Percentiles rank a stretch among this genome's conserved stretches.
Conservation (phyloP, 2,113 vertebrate genomes). For the Catagonus wagneri region DNA sequence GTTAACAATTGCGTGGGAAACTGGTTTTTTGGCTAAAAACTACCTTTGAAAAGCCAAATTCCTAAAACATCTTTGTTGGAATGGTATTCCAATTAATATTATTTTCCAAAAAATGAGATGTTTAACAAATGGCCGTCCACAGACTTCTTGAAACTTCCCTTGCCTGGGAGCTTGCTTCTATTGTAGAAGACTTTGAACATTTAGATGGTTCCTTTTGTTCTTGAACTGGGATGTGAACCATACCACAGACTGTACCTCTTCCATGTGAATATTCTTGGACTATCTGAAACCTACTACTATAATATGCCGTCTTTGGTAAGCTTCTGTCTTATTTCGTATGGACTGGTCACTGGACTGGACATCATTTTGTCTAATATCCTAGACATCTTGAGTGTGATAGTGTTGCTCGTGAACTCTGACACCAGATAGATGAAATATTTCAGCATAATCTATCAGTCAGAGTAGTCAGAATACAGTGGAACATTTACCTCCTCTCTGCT, state of each 20-base stretch:
- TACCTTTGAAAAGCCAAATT: conserved; percentile 29
- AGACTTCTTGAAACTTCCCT: background rate
- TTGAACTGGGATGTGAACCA: background rate
- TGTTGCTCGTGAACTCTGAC: background rate
- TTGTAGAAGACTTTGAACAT: background rate
- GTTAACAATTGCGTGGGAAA: background rate
- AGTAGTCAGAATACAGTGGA: background rate
- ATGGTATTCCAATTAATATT: conserved; percentile 11
- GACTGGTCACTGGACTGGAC: background rate
- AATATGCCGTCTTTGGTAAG: background rate
- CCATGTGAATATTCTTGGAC: background rate
- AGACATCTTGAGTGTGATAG: background rate
- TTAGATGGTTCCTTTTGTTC: background rate
- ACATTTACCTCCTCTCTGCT: background rate
- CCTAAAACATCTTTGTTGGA: background rate
- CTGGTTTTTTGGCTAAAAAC: background rate
- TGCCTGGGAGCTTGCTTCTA: background rate
- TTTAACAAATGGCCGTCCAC: conserved; percentile 4
- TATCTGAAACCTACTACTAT: background rate
- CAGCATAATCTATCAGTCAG: background rate
- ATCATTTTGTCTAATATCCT: background rate
- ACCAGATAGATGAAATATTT: background rate
- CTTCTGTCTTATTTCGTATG: background rate
- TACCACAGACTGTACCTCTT: background rate
- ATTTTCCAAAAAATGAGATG: background rate